Conservation (phyloP, 2,113 vertebrate genomes). For the Chrysochloris asiatica region DNA sequence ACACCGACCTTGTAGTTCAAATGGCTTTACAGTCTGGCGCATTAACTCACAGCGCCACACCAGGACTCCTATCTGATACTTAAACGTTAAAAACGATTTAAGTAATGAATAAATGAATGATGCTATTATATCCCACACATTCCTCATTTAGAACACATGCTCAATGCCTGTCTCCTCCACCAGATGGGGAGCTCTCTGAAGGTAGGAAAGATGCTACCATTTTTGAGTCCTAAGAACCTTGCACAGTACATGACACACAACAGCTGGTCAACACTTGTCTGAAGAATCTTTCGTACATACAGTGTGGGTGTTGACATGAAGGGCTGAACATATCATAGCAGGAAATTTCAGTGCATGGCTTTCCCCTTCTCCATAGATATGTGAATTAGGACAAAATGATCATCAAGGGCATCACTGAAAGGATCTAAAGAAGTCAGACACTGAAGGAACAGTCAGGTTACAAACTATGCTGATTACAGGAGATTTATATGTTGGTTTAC, state of each 20-base stretch:
- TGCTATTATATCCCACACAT: neutral
- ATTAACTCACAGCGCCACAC: no score
- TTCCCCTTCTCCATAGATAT: neutral
- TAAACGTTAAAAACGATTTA: neutral
- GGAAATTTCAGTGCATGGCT: neutral
- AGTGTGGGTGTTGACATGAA: neutral
- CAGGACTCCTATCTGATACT: neutral
- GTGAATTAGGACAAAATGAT: neutral
- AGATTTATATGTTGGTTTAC: neutral
- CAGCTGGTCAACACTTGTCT: neutral
- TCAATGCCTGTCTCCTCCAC: neutral
- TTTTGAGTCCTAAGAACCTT: neutral
- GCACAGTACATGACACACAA: neutral
- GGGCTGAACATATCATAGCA: neutral
- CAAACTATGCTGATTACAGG: neutral
- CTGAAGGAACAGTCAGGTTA: neutral
- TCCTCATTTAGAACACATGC: neutral
- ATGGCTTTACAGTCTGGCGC: no score
- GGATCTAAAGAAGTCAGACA: neutral
- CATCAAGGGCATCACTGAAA: neutral
- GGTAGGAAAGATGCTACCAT: no score
- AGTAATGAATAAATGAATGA: neutral
- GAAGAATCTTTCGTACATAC: neutral
- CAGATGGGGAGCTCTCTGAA: neutral
- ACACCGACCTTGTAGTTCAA: no score